Evolutionary conservation across 2,797 vertebrate species (phyloP), one percentile per base, ranked within the genome.

Genomic region (Pristis pectinata): DNA sequence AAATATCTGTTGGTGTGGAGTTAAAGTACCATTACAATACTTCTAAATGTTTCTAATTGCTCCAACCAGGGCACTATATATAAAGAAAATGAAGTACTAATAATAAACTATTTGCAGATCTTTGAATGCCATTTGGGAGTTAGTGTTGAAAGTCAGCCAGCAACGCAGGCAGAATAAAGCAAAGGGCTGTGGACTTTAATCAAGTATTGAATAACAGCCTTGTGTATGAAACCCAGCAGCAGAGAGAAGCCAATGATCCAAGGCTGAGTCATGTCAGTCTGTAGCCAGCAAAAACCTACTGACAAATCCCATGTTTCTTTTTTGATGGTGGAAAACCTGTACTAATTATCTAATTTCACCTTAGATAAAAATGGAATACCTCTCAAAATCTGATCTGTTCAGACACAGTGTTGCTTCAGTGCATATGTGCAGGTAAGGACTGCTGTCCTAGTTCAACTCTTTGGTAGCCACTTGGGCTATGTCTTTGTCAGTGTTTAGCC

Each of bases 101-200:
- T 64, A 41, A 67, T 67, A 91, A 91, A 37, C n/a, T n/a, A 24
- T 17, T 67, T 91, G 34, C 87, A 91, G n/a, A 67, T 22, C 19
- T 91, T 67, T 64, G 59, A 91, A 37, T 67, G 87, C 64, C 37
- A 91, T 91, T 91, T 67, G 87, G 64, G 87, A 91, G n/a, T 37
- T n/a, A 91, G 30, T 67, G 61, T 41, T 64, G 64, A 67, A 91
- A 74, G 92, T 76, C 92, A 56, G 70, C 67, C 41, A 74, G 41
- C 41, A 49, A 44, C 76, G 49, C 49, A 49, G 13, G 92, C 92
- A 41, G 41, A 44, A 56, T 10, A 30, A 76, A 72, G 41, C 61
- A 27, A 70, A 44, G 37, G 61, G 27, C 24, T 64, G n/a, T 93
- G 37, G 70, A 93, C 67, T 53, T 76, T 74, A 89, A 49, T 34